Evolutionary conservation across 2,797 vertebrate genomes (phyloP).

Genomic region (Petrocephalus sullivani): DNA sequence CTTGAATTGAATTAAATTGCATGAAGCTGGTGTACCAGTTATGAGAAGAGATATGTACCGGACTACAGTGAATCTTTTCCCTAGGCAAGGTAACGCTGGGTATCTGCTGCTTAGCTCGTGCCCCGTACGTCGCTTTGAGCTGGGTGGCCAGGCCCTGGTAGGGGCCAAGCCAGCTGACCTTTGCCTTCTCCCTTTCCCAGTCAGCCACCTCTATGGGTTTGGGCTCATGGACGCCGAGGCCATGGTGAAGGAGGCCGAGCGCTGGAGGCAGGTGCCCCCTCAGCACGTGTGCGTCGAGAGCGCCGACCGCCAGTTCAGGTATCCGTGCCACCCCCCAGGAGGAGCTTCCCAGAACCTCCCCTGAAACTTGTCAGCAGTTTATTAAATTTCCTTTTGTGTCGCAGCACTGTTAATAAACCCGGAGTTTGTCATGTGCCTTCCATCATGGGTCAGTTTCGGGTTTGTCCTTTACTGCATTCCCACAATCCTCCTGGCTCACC

Average conservation of each 20-base stretch:
- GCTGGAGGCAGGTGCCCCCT: slow-evolving; percentile 88
- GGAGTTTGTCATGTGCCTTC: not conserved
- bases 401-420: not conserved
- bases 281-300: slow-evolving; percentile 95
- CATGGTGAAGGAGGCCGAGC: slow-evolving; percentile 95
- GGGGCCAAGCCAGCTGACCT: not conserved
- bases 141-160: not conserved
- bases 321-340: slow-evolving; percentile 30
- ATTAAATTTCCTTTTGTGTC: not conserved
- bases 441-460: not conserved
- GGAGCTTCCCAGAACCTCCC: not conserved
- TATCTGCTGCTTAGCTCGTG: not conserved
- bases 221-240: slow-evolving; percentile 98
- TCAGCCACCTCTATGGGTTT: slow-evolving; percentile 96
- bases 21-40: not conserved
- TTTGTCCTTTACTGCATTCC: not conserved
- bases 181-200: slow-evolving; percentile 52
- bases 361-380: not conserved
- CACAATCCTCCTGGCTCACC: not conserved
- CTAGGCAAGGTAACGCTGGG: not conserved
- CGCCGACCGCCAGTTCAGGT: slow-evolving; percentile 94
- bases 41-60: not conserved
- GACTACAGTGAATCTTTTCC: not conserved
- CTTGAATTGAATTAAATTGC: not conserved
- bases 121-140: not conserved